Conservation (phyloP, 1,140 invertebrate genomes). For the Zaprionus tsacasi region DNA sequence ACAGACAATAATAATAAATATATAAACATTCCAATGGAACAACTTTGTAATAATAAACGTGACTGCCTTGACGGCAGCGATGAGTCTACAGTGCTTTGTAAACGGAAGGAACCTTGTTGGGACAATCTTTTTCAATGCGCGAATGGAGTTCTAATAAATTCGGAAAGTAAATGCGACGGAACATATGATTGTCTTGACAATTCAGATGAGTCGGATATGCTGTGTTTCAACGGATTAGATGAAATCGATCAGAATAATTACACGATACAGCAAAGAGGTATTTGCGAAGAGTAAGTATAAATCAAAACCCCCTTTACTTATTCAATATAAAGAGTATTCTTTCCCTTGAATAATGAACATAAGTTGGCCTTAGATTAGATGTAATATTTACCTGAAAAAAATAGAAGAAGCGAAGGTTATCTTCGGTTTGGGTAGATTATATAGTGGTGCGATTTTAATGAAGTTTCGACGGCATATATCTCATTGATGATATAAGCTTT, state of each 20-base stretch:
- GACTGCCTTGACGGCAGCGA: background rate
- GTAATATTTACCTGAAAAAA: too few relatives aligned
- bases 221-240: background rate
- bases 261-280: fast-evolving
- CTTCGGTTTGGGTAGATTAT: too few relatives aligned
- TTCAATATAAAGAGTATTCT: too few relatives aligned
- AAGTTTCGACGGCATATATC: too few relatives aligned
- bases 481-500: too few relatives aligned
- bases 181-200: background rate
- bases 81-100: background rate
- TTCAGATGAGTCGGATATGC: background rate
- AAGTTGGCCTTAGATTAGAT: too few relatives aligned
- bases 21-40: background rate
- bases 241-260: background rate
- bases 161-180: background rate
- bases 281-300: slow-evolving; percentile 3
- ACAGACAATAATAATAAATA: background rate
- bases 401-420: too few relatives aligned
- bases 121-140: background rate
- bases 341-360: too few relatives aligned
- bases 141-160: background rate
- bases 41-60: background rate
- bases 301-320: too few relatives aligned
- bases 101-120: fast-evolving
- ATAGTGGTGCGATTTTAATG: too few relatives aligned